phyloP scores from a whole-genome alignment of 2,888 invertebrate species.

The Eledona agricola region DNA sequence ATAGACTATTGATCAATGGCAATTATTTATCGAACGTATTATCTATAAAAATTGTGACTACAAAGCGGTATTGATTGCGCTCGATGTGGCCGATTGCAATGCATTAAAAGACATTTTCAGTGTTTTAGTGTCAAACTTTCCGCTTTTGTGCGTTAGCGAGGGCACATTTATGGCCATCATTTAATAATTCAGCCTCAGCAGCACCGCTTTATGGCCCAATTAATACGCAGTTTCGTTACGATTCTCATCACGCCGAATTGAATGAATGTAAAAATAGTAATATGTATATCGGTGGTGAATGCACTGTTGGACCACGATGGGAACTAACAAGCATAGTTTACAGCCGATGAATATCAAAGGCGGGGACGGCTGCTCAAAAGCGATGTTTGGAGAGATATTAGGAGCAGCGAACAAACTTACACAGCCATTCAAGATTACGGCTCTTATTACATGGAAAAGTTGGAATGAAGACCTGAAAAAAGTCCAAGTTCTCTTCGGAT shows the following conservation, averaged over 20 bases:
- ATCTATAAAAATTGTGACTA: no score
- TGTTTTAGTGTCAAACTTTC: no score
- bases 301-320: conserved; percentile 9
- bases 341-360: conserved; percentile 27
- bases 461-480: conserved; percentile 2
- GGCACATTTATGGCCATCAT: conserved; percentile 6
- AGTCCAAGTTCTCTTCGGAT: conserved; percentile 2
- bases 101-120: no score
- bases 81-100: no score
- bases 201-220: conserved; percentile 8
- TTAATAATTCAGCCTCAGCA: conserved; percentile 14
- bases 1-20: no score
- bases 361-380: conserved; percentile 18
- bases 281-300: conserved; percentile 29
- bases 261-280: conserved; percentile 20
- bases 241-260: conserved; percentile 5
- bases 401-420: conserved; percentile 23
- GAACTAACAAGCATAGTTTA: conserved; percentile 22
- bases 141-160: no score
- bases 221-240: not conserved
- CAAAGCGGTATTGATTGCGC: no score
- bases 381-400: conserved; percentile 19
- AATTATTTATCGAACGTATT: no score
- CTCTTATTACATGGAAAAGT: conserved; percentile 14
- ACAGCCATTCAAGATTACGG: conserved; percentile 18